Percentiles rank a stretch among this genome's conserved stretches.
Conservation (phyloP, 2,797 vertebrate genomes). For the Chelonia mydas region DNA sequence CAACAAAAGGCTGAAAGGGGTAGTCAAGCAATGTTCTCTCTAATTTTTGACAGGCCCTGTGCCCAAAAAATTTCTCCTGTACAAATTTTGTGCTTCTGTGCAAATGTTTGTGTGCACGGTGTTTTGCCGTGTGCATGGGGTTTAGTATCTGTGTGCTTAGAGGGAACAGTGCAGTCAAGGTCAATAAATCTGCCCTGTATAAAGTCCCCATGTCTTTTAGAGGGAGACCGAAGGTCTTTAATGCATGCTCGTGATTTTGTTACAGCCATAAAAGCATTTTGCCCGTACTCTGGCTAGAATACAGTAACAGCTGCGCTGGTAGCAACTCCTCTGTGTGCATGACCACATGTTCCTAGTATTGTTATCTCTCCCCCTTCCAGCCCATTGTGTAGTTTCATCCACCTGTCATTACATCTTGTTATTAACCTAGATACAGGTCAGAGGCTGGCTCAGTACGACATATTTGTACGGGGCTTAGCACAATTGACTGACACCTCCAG, state of each 20-base stretch:
- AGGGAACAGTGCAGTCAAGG: neutral
- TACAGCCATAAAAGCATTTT: neutral
- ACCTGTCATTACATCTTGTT: neutral
- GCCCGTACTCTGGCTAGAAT: neutral
- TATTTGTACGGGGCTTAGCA: neutral
- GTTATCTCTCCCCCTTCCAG: neutral
- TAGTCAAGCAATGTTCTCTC: neutral
- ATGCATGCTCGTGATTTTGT: neutral
- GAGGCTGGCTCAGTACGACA: neutral
- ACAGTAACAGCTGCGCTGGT: fast-evolving
- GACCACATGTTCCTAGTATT: no score
- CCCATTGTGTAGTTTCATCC: neutral
- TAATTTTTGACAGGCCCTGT: no score
- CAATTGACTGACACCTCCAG: neutral
- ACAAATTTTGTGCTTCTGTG: no score
- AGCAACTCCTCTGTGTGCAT: fast-evolving
- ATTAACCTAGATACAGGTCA: neutral
- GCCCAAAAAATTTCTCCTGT: no score
- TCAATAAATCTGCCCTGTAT: neutral
- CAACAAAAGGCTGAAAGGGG: fast-evolving
- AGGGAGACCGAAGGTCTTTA: neutral
- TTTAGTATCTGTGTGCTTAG: no score
- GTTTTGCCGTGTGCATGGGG: no score
- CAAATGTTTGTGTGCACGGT: no score
- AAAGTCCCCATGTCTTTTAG: neutral